Evolutionary conservation across 2,113 vertebrate genomes (phyloP), one percentile per base, ranked within the genome.

Genomic region (Epinephelus moara): DNA sequence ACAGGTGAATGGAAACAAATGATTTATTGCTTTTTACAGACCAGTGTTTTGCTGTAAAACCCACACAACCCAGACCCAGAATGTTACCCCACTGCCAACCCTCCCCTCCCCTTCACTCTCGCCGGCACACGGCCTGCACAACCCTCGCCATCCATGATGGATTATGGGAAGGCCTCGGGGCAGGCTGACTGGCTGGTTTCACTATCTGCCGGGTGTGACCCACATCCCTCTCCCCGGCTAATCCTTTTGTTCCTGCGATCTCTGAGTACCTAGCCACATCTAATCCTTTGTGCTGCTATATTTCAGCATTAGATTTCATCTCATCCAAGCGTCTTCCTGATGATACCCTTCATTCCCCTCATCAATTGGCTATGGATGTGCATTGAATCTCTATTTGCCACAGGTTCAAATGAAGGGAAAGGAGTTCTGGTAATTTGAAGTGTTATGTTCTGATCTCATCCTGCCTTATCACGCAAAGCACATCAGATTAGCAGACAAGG

Each of bases 181-280:
- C 76, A 69, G 75, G 42, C 64, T 77, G 88, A 86, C 80, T 84
- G 91, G 75, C 85, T 86, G 85, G 85, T 92, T 94, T 91, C 85
- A 91, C 78, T 90, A 70, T 89, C 77, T 74, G 79, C 81, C 64
- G 66, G 71, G 67, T 88, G 75, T 95, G 94, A 95, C 92, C 94
- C 93, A 95, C 87, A 94, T 95, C 84, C 71, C 72, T 69, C 75
- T 86, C 73, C 75, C 72, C 4, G 14, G 75, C 77, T 94, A 95
- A 95, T 95, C 93, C 93, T 82, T 93, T 92, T 89, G 92, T 94
- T 92, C 87, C 88, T 90, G 86, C 75, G 62, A 84, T 93, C 88
- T 84, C 73, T 72, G 79, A 91, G 81, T 81, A 88, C 88, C 85
- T 93, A 77, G 70, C 85, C 85, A 66, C 80, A 83, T 92, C 84